A percentile compares a stretch with the other conserved stretches of the same genome.
phyloP scores from a whole-genome alignment of 2,888 invertebrate genomes.

The Xylota segnis region DNA sequence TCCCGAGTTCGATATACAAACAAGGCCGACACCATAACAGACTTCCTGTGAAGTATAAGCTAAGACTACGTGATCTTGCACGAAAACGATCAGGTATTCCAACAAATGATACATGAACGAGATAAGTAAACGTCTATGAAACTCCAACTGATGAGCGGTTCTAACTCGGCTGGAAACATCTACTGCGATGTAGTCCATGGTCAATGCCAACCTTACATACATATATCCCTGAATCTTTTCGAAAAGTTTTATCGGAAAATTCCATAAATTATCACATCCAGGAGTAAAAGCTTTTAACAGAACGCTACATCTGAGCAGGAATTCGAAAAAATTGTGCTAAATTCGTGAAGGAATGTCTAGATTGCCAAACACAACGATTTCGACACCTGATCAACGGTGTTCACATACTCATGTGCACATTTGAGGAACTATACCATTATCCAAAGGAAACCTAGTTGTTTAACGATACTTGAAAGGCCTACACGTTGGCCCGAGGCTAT shows the following conservation, averaged over 20 bases:
- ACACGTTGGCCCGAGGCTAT: no score
- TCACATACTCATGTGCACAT: not conserved
- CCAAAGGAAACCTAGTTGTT: no score
- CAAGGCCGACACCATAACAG: slow-evolving; percentile 53
- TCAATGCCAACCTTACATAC: not conserved
- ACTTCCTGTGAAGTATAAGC: slow-evolving; percentile 73
- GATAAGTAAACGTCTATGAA: not conserved
- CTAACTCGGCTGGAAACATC: not conserved
- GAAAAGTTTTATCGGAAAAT: not conserved
- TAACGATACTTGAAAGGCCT: no score
- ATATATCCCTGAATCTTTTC: not conserved
- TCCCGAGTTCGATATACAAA: slow-evolving; percentile 21
- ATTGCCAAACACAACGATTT: not conserved
- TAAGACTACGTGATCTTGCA: not conserved
- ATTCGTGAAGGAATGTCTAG: not conserved
- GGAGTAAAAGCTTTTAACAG: not conserved
- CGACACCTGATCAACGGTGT: not conserved
- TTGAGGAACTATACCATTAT: no score
- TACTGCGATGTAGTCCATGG: not conserved
- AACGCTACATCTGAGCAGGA: not conserved
- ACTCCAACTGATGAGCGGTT: not conserved
- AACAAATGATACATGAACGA: not conserved
- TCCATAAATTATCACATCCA: not conserved
- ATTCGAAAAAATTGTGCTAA: not conserved
- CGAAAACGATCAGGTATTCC: not conserved